Evolutionary conservation across 2,888 invertebrate species (phyloP).

Genomic region (Cephus nigrinus): DNA sequence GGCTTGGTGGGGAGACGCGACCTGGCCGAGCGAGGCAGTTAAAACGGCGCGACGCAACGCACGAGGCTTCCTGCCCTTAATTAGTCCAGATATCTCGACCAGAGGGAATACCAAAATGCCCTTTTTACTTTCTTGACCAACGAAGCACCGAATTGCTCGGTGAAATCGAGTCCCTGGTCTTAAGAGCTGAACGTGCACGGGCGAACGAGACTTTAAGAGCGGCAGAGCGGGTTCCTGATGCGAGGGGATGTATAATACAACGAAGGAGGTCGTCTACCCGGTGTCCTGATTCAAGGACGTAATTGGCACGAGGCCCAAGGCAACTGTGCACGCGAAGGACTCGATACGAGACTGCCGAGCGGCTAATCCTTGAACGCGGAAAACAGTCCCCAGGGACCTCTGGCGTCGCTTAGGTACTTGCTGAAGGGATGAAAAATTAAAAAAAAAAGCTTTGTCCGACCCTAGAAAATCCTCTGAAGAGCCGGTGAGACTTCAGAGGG

Average conservation of each 20-base stretch:
- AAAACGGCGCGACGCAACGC: not conserved
- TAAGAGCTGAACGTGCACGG: constrained; percentile 15
- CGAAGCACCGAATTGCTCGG: constrained; percentile 28
- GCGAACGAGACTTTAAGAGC: not conserved
- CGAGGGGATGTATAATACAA: not conserved
- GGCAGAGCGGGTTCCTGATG: not conserved
- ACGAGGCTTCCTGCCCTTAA: constrained; percentile 27
- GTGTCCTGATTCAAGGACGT: constrained; percentile 26
- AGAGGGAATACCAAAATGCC: constrained; percentile 2
- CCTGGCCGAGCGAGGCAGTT: not conserved
- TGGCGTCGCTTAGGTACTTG: not conserved
- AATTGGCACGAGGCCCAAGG: constrained; percentile 32
- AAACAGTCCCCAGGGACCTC: not conserved
- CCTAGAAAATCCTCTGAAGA: too few species aligned
- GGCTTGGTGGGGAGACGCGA: constrained; percentile 4
- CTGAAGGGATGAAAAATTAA: not conserved
- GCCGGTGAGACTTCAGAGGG: too few species aligned
- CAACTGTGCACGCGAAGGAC: constrained; percentile 1
- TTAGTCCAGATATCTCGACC: constrained; percentile 41
- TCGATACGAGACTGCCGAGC: not conserved
- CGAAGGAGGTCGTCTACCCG: constrained; percentile 1
- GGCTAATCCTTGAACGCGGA: not conserved
- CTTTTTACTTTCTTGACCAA: too few species aligned
- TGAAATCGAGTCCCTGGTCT: constrained; percentile 10
- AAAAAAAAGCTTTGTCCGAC: too few species aligned